These are phyloP conservation scores for Plectrocnemia conspersa DNA, from an alignment of 1,140 invertebrate species.

Conservation along the genomic window DNA sequence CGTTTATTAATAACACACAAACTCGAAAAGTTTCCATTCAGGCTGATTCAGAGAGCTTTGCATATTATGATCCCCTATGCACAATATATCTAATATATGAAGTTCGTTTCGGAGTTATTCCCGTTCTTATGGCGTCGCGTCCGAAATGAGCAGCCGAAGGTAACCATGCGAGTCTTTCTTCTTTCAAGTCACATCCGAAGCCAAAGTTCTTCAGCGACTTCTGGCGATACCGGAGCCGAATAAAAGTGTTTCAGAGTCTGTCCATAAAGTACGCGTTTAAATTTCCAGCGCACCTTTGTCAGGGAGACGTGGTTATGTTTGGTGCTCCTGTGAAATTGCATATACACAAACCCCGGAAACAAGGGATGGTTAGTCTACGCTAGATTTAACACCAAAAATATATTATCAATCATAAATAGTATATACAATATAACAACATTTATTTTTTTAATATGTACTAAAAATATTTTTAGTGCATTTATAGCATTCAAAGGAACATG, in stretches of 20 bases:
- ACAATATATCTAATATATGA: no score
- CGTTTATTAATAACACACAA: no score
- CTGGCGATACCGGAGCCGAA: slow-evolving; percentile 5
- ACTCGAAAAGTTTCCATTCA: no score
- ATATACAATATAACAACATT: no score
- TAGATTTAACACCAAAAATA: background rate
- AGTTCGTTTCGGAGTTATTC: no score
- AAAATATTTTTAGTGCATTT: background rate
- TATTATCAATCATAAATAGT: background rate
- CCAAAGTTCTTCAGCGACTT: background rate
- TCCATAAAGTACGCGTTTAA: slow-evolving; percentile 28
- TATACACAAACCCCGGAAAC: slow-evolving; percentile 6
- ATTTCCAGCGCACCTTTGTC: slow-evolving; percentile 30
- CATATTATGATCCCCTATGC: no score
- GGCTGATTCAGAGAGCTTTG: no score
- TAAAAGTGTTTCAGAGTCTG: slow-evolving; percentile 20
- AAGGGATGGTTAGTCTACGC: background rate
- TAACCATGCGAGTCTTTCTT: no score
- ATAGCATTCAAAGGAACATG: background rate
- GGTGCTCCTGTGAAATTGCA: slow-evolving; percentile 24
- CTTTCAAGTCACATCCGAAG: slow-evolving; percentile 8
- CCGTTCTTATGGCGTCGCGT: no score
- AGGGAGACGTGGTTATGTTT: slow-evolving; percentile 12
- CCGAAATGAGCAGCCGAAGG: no score
- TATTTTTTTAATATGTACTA: background rate